A percentile compares a stretch with the other conserved stretches of the same genome.
These are phyloP conservation scores for Bubo bubo DNA, from an alignment of 2,113 vertebrate species.

Conservation along the genomic window DNA sequence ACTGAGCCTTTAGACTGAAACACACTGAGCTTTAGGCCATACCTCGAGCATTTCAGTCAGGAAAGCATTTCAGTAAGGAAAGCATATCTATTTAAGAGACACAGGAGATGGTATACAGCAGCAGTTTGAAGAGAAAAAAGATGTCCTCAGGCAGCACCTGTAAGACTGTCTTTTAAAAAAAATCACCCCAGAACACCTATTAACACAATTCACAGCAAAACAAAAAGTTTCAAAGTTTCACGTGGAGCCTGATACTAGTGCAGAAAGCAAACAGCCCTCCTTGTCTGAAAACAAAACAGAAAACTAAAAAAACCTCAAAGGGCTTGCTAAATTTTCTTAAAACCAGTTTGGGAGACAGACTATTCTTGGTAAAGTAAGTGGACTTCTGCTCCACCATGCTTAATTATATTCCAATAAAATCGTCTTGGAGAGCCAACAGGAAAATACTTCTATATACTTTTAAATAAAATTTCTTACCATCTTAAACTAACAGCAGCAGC, in stretches of 20 bases:
- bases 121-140: neutral
- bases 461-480: neutral
- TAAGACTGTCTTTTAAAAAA: neutral
- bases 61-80: neutral
- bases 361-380: neutral
- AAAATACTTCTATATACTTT: neutral
- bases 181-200: no score
- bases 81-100: neutral
- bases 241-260: neutral
- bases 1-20: neutral
- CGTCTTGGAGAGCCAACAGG: neutral
- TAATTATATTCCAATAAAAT: neutral
- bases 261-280: neutral
- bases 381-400: neutral
- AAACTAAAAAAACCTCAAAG: neutral
- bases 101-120: neutral
- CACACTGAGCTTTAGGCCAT: neutral
- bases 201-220: neutral
- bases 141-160: neutral
- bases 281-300: neutral
- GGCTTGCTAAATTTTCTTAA: neutral
- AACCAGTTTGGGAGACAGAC: neutral
- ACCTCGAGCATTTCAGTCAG: neutral
- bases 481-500: neutral
- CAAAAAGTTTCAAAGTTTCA: neutral